Base-by-base conservation (phyloP, 2,797 vertebrate genomes). In the Steatocranus sp. region DNA sequence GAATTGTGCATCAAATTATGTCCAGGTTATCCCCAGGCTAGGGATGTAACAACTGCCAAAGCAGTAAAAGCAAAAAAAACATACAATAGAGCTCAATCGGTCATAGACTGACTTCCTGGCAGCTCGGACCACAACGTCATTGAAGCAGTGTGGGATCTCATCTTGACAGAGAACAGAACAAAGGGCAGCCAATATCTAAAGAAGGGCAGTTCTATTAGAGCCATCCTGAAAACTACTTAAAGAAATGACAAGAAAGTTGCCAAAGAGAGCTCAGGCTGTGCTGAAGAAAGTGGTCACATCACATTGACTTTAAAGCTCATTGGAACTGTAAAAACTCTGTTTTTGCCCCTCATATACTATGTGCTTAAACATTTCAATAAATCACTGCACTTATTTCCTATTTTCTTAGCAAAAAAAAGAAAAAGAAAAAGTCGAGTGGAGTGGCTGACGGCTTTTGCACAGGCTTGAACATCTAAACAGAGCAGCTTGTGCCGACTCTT, bases 251-350 rank as follows among this genome's bases (percentile, higher is more conserved):
- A 68, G 20, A 25, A 66, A 23, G 12, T 14, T 66, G n/a, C 7
- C 34, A 14, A 23, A 66, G n/a, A 23, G 7, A 63, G 4, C 11
- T 38, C 58, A 63, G 34, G n/a, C 34, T 66, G 34, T 66, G 61
- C 20, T 66, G 34, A 66, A 66, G 34, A 66, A 66, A 23, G 34
- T 66, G n/a, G n/a, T 66, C 34, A 66, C 11, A 66, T 38, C 34
- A 66, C n/a, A 15, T 10, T 41, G 8, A 66, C 34, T 23, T 41
- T 41, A 23, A 41, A 66, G 36, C 34, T 41, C 8, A 9, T 8
- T 66, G 20, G 36, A 66, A 38, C 8, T 66, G 61, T 66, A 66
- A 20, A 38, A 38, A 23, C 61, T 38, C 11, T 20, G 58, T 38
- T 66, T 66, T 66, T 38, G 61, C 7, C 61, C 5, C 7, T 14